Percentiles rank a stretch among this genome's conserved stretches.
phyloP scores from a whole-genome alignment of 2,113 vertebrate genomes.

The Nerophis ophidion region DNA sequence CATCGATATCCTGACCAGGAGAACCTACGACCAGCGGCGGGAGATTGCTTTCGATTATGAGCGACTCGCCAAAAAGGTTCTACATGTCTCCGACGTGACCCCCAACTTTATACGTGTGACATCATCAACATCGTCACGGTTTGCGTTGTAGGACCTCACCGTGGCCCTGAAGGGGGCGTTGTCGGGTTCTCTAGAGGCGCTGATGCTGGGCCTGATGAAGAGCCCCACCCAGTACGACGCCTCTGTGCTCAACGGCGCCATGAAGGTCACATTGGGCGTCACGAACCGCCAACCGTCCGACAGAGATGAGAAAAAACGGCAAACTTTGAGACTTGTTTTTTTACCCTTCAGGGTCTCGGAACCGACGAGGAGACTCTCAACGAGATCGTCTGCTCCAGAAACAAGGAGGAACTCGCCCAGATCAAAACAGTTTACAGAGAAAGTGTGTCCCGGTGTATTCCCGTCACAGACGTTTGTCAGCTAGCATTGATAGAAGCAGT shows the following conservation, averaged over 20 bases:
- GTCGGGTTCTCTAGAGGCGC: constrained; percentile 84
- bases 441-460: constrained; percentile 64
- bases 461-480: background rate
- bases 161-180: constrained; percentile 86
- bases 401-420: constrained; percentile 77
- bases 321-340: background rate
- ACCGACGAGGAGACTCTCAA: constrained; percentile 93
- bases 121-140: background rate
- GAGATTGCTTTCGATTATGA: constrained; percentile 91
- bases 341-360: constrained; percentile 80
- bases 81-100: background rate
- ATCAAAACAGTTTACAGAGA: constrained; percentile 89
- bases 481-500: background rate
- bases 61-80: constrained; percentile 85
- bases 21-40: constrained; percentile 83
- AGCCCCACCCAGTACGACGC: constrained; percentile 88
- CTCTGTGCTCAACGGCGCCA: constrained; percentile 81
- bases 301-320: background rate
- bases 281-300: no score
- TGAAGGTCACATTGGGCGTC: constrained; percentile 76
- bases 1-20: constrained; percentile 88
- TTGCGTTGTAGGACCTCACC: constrained; percentile 60
- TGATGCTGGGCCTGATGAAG: constrained; percentile 90
- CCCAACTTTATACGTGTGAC: background rate
- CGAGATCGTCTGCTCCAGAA: constrained; percentile 92